phyloP scores from a whole-genome alignment of 1,140 invertebrate genomes.

The Trichonephila inaurata region DNA sequence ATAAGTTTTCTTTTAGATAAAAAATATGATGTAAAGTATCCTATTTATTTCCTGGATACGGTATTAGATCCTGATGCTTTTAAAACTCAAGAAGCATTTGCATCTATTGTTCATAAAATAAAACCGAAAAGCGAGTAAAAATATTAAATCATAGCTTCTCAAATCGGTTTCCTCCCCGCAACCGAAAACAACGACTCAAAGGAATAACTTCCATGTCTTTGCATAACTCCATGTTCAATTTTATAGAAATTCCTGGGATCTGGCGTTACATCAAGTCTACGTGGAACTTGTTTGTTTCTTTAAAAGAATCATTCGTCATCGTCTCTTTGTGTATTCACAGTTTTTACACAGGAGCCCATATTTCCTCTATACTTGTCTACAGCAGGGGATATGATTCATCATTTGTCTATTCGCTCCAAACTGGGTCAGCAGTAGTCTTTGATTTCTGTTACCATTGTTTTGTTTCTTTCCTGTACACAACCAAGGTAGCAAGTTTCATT shows the following conservation, averaged over 20 bases:
- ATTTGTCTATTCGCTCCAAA: conserved; percentile 38
- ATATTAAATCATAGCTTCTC: too few species aligned
- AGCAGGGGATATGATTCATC: conserved; percentile 44
- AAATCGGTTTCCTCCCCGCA: neutral
- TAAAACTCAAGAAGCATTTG: too few species aligned
- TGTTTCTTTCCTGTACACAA: neutral
- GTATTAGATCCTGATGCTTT: too few species aligned
- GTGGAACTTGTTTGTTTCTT: conserved; percentile 44
- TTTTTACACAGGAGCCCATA: conserved; percentile 45
- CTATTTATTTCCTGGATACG: too few species aligned
- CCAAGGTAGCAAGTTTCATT: neutral
- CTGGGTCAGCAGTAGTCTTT: conserved; percentile 54
- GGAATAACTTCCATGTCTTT: neutral
- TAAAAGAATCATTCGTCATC: conserved; percentile 48
- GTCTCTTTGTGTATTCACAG: conserved; percentile 65
- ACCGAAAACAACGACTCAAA: neutral
- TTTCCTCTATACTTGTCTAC: conserved; percentile 40
- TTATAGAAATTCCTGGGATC: conserved; percentile 10
- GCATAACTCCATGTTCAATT: conserved; percentile 9
- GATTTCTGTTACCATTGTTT: conserved; percentile 50
- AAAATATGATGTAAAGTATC: too few species aligned
- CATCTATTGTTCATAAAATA: too few species aligned
- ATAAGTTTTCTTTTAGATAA: too few species aligned
- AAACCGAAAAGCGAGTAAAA: too few species aligned
- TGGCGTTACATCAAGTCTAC: conserved; percentile 21